These are phyloP conservation scores for Alviniconcha marisindica DNA, from an alignment of 1,140 invertebrate genomes.

Conservation along the genomic window DNA sequence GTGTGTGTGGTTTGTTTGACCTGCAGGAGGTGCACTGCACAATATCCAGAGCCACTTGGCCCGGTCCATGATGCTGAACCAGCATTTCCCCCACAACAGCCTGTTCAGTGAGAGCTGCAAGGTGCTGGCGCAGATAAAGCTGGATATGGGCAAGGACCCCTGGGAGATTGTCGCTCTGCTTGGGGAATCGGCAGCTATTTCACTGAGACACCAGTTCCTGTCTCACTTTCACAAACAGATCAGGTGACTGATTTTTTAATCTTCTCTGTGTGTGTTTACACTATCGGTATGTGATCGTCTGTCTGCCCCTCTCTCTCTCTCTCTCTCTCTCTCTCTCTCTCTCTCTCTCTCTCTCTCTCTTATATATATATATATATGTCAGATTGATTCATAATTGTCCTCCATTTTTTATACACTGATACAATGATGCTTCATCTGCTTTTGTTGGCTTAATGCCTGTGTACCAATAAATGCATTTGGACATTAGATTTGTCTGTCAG, in stretches of 20 bases:
- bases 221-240: constrained; percentile 55
- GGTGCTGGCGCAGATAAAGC: constrained; percentile 53
- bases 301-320: no score
- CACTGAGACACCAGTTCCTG: constrained; percentile 62
- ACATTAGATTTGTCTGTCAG: no score
- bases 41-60: constrained; percentile 36
- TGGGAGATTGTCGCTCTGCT: constrained; percentile 52
- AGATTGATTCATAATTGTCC: background rate
- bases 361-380: background rate
- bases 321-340: no score
- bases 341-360: constrained; percentile 1
- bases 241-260: constrained; percentile 48
- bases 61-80: constrained; percentile 47
- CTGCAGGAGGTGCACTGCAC: background rate
- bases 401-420: background rate
- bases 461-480: no score
- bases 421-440: no score
- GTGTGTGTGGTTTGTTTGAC: no score
- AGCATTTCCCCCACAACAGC: constrained; percentile 53
- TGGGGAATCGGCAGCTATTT: constrained; percentile 60
- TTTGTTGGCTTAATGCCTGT: no score
- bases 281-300: no score
- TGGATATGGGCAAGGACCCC: constrained; percentile 34
- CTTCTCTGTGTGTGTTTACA: no score
- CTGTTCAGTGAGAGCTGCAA: constrained; percentile 59